A percentile compares a stretch with the other conserved stretches of the same genome.
Evolutionary conservation across 2,888 invertebrate species (phyloP).

Genomic region (Diarsia rubi): DNA sequence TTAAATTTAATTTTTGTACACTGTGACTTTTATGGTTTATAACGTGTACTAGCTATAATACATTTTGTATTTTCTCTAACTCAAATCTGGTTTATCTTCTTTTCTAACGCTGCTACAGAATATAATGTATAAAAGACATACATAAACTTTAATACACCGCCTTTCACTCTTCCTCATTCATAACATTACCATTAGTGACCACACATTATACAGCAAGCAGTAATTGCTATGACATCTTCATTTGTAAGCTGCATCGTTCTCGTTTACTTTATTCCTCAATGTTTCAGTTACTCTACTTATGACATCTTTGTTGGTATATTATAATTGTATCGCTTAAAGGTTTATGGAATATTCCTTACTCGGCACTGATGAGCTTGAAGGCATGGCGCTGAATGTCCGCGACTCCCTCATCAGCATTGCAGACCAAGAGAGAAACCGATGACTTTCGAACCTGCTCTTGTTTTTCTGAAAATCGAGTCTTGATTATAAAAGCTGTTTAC

Average conservation of each 20-base stretch:
- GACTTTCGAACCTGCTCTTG: conserved; percentile 67
- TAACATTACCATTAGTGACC: not conserved
- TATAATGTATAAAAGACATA: too few species aligned
- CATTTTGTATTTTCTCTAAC: too few species aligned
- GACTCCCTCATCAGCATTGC: conserved; percentile 67
- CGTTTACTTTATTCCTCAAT: not conserved
- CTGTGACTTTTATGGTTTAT: too few species aligned
- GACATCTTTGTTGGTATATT: not conserved
- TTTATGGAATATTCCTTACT: conserved; percentile 54
- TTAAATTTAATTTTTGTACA: too few species aligned
- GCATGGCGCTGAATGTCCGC: conserved; percentile 68
- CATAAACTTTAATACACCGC: not conserved
- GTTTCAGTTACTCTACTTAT: not conserved
- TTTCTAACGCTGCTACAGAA: too few species aligned
- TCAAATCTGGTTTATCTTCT: too few species aligned
- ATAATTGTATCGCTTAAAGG: not conserved
- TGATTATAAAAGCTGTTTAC: not conserved
- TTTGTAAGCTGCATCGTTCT: not conserved
- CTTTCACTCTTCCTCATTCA: not conserved
- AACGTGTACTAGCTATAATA: too few species aligned
- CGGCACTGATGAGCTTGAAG: conserved; percentile 63
- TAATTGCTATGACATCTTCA: not conserved
- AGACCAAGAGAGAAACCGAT: conserved; percentile 67
- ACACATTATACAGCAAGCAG: not conserved
- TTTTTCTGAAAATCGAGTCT: conserved; percentile 65